These are phyloP conservation scores for Argopecten irradians DNA, from an alignment of 1,140 invertebrate species.

Conservation along the genomic window DNA sequence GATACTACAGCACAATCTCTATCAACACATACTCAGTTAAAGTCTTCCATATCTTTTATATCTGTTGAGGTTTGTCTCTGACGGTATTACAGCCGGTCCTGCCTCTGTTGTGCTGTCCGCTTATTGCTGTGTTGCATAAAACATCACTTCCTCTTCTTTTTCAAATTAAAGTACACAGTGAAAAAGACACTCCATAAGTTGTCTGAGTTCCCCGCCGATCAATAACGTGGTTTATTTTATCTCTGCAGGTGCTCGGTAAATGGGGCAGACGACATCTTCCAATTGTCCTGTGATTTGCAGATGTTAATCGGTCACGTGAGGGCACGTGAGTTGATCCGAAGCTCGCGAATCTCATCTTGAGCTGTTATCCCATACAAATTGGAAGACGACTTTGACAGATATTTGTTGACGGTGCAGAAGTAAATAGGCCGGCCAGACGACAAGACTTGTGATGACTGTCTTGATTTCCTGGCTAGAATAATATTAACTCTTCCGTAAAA, in stretches of 20 bases:
- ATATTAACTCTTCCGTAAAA: background rate
- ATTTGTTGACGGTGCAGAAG: background rate
- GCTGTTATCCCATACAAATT: background rate
- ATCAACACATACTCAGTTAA: too few relatives aligned
- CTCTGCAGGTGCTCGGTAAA: background rate
- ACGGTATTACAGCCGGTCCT: too few relatives aligned
- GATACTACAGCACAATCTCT: too few relatives aligned
- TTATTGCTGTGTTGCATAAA: too few relatives aligned
- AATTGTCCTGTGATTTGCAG: background rate
- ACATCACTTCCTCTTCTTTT: background rate
- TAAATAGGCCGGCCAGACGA: background rate
- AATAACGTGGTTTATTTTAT: background rate
- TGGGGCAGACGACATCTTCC: background rate
- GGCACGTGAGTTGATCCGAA: background rate
- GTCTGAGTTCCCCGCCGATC: background rate
- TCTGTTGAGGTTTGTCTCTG: too few relatives aligned
- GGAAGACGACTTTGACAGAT: background rate
- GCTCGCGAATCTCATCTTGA: background rate
- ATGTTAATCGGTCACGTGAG: slow-evolving; percentile 1
- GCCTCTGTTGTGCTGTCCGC: too few relatives aligned
- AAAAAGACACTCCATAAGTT: background rate
- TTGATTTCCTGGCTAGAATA: background rate
- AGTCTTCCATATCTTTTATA: too few relatives aligned
- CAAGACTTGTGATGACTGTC: background rate
- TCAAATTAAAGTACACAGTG: background rate